Evolutionary conservation across 1,140 invertebrate genomes (phyloP).

Genomic region (Ceratina calcarata): DNA sequence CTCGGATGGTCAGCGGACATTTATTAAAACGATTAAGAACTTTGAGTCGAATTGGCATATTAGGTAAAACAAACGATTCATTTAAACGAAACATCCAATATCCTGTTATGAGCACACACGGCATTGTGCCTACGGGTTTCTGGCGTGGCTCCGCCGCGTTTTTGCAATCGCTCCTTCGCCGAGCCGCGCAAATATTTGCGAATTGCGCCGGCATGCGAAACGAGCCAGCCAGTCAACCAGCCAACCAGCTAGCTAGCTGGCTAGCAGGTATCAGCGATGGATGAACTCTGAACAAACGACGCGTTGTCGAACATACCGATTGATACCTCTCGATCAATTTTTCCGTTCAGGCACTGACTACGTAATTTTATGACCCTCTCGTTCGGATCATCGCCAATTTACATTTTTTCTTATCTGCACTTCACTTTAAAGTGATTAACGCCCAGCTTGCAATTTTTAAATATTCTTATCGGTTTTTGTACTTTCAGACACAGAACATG

Average conservation of each 20-base stretch:
- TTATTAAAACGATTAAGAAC: constrained; percentile 1
- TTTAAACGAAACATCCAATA: constrained; percentile 41
- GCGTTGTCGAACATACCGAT: background rate
- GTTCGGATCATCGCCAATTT: too few relatives aligned
- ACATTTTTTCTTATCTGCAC: background rate
- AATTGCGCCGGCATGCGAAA: constrained; percentile 35
- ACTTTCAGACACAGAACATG: too few relatives aligned
- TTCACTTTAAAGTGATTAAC: too few relatives aligned
- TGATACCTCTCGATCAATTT: constrained; percentile 8
- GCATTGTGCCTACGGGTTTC: constrained; percentile 1
- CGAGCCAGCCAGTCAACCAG: constrained; percentile 26
- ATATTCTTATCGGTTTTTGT: too few relatives aligned
- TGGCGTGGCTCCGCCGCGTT: constrained; percentile 23
- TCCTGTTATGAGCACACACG: constrained; percentile 28
- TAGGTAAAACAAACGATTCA: constrained; percentile 18
- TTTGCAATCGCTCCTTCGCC: constrained; percentile 36
- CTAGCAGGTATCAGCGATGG: constrained; percentile 4
- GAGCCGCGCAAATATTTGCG: constrained; percentile 45
- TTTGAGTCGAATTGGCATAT: background rate
- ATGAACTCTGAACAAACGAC: constrained; percentile 26
- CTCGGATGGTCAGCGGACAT: background rate
- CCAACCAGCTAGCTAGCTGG: background rate
- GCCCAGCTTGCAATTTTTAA: too few relatives aligned
- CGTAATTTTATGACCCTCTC: background rate
- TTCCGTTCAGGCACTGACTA: background rate